Percentiles rank a stretch among this genome's conserved stretches.
Evolutionary conservation across 2,797 vertebrate species (phyloP).

Genomic region (Cossypha niveicapilla): DNA sequence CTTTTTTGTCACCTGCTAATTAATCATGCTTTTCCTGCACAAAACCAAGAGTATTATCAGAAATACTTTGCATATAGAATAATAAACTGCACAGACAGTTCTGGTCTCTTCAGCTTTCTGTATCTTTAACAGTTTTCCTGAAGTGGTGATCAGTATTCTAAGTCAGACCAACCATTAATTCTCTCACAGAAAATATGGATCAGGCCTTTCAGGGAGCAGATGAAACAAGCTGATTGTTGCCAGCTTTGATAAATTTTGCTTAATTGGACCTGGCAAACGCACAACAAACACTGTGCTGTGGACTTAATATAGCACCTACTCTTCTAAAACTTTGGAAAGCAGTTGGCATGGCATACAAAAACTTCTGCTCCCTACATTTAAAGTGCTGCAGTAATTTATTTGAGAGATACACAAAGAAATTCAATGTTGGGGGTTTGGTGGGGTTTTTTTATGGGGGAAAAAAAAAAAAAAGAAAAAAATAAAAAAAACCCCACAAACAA

Average conservation of each 20-base stretch:
- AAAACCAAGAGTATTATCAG: not conserved
- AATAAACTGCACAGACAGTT: not conserved
- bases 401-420: not conserved
- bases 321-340: not conserved
- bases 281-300: conserved; percentile 24
- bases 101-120: not conserved
- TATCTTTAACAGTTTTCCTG: not conserved
- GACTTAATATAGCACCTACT: conserved; percentile 44
- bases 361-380: not conserved
- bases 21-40: not conserved
- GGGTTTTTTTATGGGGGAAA: not conserved
- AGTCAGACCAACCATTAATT: conserved; percentile 25
- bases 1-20: not conserved
- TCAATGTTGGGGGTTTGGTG: not conserved
- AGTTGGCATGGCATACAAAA: not conserved
- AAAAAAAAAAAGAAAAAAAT: accelerated
- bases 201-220: conserved; percentile 31
- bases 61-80: not conserved
- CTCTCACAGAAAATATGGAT: conserved; percentile 49
- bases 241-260: conserved; percentile 49
- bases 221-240: conserved; percentile 57
- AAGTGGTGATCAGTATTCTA: conserved; percentile 47
- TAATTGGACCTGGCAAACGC: conserved; percentile 47
- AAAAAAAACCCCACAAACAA: not conserved
- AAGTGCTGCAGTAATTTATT: conserved; percentile 6